A percentile compares a stretch with the other conserved stretches of the same genome.
phyloP scores from a whole-genome alignment of 2,113 vertebrate species.

The Larimichthys polyactis region DNA sequence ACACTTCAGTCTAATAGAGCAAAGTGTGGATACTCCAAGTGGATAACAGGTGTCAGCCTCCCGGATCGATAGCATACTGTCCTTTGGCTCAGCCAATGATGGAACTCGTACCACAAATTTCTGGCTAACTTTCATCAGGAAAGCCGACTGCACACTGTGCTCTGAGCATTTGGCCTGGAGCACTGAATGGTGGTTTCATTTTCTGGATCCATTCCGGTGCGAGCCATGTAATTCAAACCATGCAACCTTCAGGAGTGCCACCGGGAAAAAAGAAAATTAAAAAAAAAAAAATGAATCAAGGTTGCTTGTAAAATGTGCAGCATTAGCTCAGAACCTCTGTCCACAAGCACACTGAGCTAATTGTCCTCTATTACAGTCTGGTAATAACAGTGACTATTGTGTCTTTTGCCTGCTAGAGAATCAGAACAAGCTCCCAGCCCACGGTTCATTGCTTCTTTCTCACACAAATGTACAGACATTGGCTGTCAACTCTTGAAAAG shows the following conservation, averaged over 20 bases:
- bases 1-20: constrained; percentile 36
- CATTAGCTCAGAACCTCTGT: constrained; percentile 31
- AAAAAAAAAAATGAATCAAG: neutral
- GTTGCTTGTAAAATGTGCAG: constrained; percentile 14
- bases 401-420: constrained; percentile 48
- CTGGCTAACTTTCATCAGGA: constrained; percentile 8
- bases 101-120: constrained; percentile 28
- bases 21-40: constrained; percentile 40
- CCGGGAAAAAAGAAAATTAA: neutral
- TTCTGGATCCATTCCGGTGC: constrained; percentile 46
- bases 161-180: constrained; percentile 28
- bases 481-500: constrained; percentile 76
- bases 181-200: constrained; percentile 44
- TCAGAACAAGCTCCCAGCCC: constrained; percentile 33
- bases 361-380: constrained; percentile 36
- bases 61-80: constrained; percentile 43
- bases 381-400: constrained; percentile 56
- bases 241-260: constrained; percentile 13
- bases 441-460: constrained; percentile 45
- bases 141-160: constrained; percentile 5
- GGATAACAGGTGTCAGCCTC: constrained; percentile 56
- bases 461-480: constrained; percentile 53
- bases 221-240: constrained; percentile 34
- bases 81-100: constrained; percentile 37
- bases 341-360: constrained; percentile 32